Percentiles rank a stretch among this genome's conserved stretches.
These are phyloP conservation scores for Oreonectes daqikongensis DNA, from an alignment of 2,797 vertebrate genomes.

Conservation along the genomic window DNA sequence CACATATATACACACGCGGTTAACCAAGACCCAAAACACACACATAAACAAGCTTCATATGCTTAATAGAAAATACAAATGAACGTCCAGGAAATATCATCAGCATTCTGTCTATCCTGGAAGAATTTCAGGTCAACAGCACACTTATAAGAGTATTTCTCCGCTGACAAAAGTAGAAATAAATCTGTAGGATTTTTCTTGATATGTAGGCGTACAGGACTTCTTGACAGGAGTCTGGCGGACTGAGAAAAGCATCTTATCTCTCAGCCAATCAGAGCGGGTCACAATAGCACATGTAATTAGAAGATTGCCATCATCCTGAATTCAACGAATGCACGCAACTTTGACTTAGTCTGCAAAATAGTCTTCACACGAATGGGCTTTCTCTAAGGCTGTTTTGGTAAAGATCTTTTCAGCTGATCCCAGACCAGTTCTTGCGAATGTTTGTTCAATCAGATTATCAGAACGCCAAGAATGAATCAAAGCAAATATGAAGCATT, in stretches of 20 bases:
- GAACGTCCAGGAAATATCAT: constrained; percentile 2
- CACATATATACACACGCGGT: constrained; percentile 3
- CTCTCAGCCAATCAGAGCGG: constrained; percentile 45
- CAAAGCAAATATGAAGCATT: background rate
- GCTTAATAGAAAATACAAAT: constrained; percentile 23
- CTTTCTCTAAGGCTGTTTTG: constrained; percentile 32
- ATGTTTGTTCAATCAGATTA: constrained; percentile 5
- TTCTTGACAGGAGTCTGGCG: constrained; percentile 16
- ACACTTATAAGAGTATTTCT: constrained; percentile 17
- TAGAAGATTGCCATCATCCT: constrained; percentile 59
- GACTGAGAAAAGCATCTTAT: constrained; percentile 46
- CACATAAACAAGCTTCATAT: constrained; percentile 27
- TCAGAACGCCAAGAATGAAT: background rate
- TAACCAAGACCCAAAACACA: constrained; percentile 33
- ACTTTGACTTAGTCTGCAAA: constrained; percentile 47
- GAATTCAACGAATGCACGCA: constrained; percentile 59
- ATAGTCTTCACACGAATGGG: constrained; percentile 43
- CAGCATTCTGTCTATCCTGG: constrained; percentile 3
- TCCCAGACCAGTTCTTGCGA: constrained; percentile 4
- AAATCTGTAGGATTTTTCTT: background rate
- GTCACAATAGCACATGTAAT: constrained; percentile 55
- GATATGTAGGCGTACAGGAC: background rate
- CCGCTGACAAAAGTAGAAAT: constrained; percentile 21
- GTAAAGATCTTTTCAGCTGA: constrained; percentile 23
- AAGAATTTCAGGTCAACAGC: constrained; percentile 8